Evolutionary conservation across 2,888 invertebrate species (phyloP), one percentile per base, ranked within the genome.

Genomic region (Abrostola tripartita): DNA sequence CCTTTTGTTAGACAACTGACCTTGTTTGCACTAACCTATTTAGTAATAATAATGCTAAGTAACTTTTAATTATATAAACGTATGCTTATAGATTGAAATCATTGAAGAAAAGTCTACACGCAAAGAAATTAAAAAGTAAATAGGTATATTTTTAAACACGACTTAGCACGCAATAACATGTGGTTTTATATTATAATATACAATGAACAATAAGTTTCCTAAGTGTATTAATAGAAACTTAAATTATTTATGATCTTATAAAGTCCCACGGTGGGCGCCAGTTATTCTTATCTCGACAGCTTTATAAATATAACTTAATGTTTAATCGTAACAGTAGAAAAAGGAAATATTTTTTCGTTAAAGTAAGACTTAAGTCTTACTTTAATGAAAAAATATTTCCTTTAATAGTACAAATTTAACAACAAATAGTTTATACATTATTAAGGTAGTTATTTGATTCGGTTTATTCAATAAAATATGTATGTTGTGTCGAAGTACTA

Each of bases 91-190:
- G 74, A 78, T 78, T 78, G 68, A 56, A 74, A 82, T 80, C 76
- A 66, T 68, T 35, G 35, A 74, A 72, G 74, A 77, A 72, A 69
- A 69, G 70, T 73, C 38, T 61, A 65, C 82, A 84, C 83, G 82
- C 83, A 71, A 84, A 69, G 61, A 65, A 71, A 68, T 77, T 55
- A 64, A 74, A 58, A 47, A 47, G 44, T 62, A 52, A 44, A 53
- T 66, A 52, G 24, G 24, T 24, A 24, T 24, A 64, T 69, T 74
- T 77, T 65, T 60, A 50, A 58, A 64, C 69, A 68, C 58, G 65
- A 55, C 24, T 56, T 61, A 50, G 63, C 78, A 78, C 80, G 78
- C 80, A 61, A 68, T 63, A 58, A 65, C 64, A 61, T 59, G 53
- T 57, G 37, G 8, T 64, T 71, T 65, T 60, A 61, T 74, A 70